Evolutionary conservation across 2,797 vertebrate species (phyloP), one percentile per base, ranked within the genome.

Genomic region (Pygocentrus nattereri): DNA sequence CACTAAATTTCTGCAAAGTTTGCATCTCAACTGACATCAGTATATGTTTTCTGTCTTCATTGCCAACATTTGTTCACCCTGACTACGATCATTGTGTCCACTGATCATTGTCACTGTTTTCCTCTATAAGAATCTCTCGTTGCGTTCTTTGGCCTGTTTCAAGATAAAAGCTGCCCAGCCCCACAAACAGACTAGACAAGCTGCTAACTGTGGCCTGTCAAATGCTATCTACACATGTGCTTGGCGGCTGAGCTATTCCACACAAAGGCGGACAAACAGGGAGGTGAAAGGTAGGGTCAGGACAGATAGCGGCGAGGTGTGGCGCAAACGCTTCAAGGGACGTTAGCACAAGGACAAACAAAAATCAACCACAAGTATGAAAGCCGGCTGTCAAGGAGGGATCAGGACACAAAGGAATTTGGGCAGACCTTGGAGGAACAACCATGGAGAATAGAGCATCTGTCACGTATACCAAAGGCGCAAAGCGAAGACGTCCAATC

Each of bases 261-360:
- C 91, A 89, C 88, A 93, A 91, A 89, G 82, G 85, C 71, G 81
- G 90, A 92, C 90, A 94, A 94, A 95, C 92, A 94, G 85, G 88
- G 87, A 93, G 90, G 89, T 89, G 72, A 92, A 87, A 92, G 92
- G 91, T 91, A 88, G 89, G 82, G 91, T 93, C 88, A 87, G 88
- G 90, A 93, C 89, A 94, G 94, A 95, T 82, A 91, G 89, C 89
- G 25, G 89, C 62, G 61, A 69, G 93, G 94, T 76, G 91, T 52
- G 89, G 88, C 73, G 81, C 75, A 69, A 87, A 79, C 83, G 89
- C 82, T 85, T n/a, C 78, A 84, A 87, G 81, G 92, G 91, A 90
- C 87, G 74, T 86, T 85, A 89, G 92, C 85, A 31, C 68, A 41
- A 91, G 85, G 82, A 74, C 87, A 91, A 92, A 93, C 73, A 93